Base-by-base conservation (phyloP, 1,140 invertebrate genomes). In the Apis florea region DNA sequence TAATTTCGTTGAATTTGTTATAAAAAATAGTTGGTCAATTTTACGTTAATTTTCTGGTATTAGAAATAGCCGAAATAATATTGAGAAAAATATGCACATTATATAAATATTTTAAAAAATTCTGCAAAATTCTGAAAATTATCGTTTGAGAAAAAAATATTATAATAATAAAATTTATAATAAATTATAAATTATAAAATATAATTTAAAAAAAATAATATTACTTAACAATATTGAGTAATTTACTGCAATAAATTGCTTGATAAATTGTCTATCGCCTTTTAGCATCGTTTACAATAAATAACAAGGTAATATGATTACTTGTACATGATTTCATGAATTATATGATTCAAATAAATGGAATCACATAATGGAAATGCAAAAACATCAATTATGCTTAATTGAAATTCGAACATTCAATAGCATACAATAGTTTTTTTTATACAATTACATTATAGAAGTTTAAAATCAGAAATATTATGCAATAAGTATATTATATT, bases 21-120 rank as follows among this genome's bases (percentile, higher is more conserved):
- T 75, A 81, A 75, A 40, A 75, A 81, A 75, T 81, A 75, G 24
- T 51, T 61, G 12, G 24, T 82, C 56, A 63, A 40, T 75, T 75
- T 58, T 51, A 24, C 70, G 47, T 61, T 68, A 82, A 82, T 69
- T 76, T 76, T 76, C 79, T 31, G 56, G 66, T 68, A 63, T 76
- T 76, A 68, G 58, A 69, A 70, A 12, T 77, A 82, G 69, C n/a
- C 56, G 56, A 47, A 40, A 51, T 58, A 26, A 51, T 17, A 11
- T 21, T n/a, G 11, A 11, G 21, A 70, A 54, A 70, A 53, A 12
- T 12, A n/a, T 54, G 63, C 9, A 26, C 71, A n/a, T 68, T 13
- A 59, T 24, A 53, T 61, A 40, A 69, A 21, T 51, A 74, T 26
- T 15, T 53, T 0, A 47, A 75, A 47, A 76, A 82, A 82, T 69